Base-by-base conservation (phyloP, 2,113 vertebrate species). In the Tamias sibiricus region DNA sequence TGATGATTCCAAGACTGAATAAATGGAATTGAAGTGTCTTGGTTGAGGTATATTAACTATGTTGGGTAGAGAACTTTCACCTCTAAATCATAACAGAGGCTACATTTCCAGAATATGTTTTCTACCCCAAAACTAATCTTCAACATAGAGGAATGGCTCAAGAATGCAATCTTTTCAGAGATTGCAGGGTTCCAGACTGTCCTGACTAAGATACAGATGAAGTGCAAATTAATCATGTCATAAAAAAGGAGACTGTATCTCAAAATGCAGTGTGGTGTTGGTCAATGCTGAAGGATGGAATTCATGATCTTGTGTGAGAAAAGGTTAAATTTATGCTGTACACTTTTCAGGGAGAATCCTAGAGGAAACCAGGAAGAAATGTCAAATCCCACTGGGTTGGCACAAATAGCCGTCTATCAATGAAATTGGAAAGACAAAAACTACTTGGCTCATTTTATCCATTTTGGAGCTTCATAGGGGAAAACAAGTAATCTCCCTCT, bases 401-500 rank as follows among this genome's bases (percentile, higher is more conserved):
- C 94, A 95, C 87, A 83, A 96, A 95, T 75, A 71, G 85, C 59
- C 57, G 75, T 96, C 95, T 96, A 71, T 95, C 97, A 94, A 37
- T 69, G 81, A 57, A 95, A 93, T 91, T 81, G 97, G 96, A 84
- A 47, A 97, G 91, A 83, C 87, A 97, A 83, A 86, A 30, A 35
- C 72, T 95, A 90, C 97, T 98, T 79, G 91, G 97, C 93, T 97
- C 95, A 97, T 96, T 98, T 97, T 97, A 90, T 95, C 49, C 82
- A 87, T 97, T 97, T 97, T 90, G 87, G 95, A 97, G 0, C 16
- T 87, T 90, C 74, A 44, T 20, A 35, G 47, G 40, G 85, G 95
- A 81, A 97, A 97, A 97, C 97, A 96, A 90, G 59, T 94, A 97
- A 97, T 96, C 95, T 98, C 98, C 76, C 91, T 97, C 93, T 95